Conservation (phyloP, 2,113 vertebrate genomes). For the Mobula hypostoma region DNA sequence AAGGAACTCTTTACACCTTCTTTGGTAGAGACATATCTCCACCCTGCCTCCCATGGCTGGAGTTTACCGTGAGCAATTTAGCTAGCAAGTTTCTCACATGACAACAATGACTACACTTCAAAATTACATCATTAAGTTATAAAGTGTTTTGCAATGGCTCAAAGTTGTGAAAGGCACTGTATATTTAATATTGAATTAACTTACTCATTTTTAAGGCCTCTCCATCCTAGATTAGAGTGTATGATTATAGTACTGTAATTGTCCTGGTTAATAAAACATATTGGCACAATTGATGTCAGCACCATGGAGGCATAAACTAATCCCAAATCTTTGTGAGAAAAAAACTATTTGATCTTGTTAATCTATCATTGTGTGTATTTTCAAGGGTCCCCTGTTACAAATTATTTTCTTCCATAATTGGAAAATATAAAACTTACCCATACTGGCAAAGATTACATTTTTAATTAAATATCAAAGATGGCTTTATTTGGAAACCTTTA, state of each 20-base stretch:
- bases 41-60: not conserved
- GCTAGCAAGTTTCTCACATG: not conserved
- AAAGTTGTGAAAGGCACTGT: not conserved
- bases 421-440: not conserved
- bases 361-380: constrained; percentile 7
- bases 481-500: constrained; percentile 9
- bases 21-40: too few species aligned
- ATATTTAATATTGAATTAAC: not conserved
- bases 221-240: not conserved
- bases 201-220: not conserved
- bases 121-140: not conserved
- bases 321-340: not conserved
- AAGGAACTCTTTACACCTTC: too few species aligned
- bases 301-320: constrained; percentile 14
- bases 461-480: constrained; percentile 24
- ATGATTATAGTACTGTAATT: constrained; percentile 25
- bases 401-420: constrained; percentile 15
- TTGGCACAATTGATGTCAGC: constrained; percentile 4
- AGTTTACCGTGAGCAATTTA: not conserved
- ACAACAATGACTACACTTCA: not conserved
- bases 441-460: not conserved
- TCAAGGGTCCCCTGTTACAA: not conserved
- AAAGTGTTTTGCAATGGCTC: not conserved
- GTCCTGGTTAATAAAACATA: constrained; percentile 1
- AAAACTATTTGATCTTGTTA: not conserved